Evolutionary conservation across 1,140 invertebrate species (phyloP), one percentile per base, ranked within the genome.

Genomic region (Trypoxylus dichotomus): DNA sequence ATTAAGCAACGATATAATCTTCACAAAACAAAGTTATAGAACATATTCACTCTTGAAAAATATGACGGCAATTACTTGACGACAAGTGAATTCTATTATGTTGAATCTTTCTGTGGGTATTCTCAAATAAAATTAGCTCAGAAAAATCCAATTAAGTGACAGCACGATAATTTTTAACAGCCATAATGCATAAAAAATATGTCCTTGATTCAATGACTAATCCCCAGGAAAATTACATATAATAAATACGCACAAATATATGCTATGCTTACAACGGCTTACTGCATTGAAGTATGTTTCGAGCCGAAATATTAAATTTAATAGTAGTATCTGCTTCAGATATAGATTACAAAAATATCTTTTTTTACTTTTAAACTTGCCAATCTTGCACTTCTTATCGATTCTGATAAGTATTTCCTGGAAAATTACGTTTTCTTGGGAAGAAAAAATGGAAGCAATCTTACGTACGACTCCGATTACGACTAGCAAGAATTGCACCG

Each of bases 141-240:
- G 7, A 68, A 68, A 68, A 68, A 13, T 6, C 60, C 60, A 68
- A 29, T 68, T 68, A 24, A 27, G 27, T 27, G 27, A 68, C 60
- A 25, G 11, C 21, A 29, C 60, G 60, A 68, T 68, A 68, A 68
- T 29, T 27, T 68, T 25, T 8, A 29, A 68, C 24, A 8, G 60
- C 11, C 60, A 68, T 68, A 19, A 68, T 68, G 24, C 1, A 7
- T 19, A 47, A 6, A 15, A 15, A 68, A 68, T 68, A 29, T 29
- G 60, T 68, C 60, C 60, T 68, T 68, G 60, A 68, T 68, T 68
- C 21, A 68, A 29, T 68, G 27, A 68, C 60, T 68, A 68, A 68
- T 68, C 10, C 19, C 60, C 60, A 68, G 32, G 60, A 10, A 68
- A 68, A 68, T 68, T 68, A 68, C 60, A 24, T 25, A 27, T 27